A percentile compares a stretch with the other conserved stretches of the same genome.
phyloP scores from a whole-genome alignment of 1,140 invertebrate genomes.

The Venustaconcha ellipsiformis region DNA sequence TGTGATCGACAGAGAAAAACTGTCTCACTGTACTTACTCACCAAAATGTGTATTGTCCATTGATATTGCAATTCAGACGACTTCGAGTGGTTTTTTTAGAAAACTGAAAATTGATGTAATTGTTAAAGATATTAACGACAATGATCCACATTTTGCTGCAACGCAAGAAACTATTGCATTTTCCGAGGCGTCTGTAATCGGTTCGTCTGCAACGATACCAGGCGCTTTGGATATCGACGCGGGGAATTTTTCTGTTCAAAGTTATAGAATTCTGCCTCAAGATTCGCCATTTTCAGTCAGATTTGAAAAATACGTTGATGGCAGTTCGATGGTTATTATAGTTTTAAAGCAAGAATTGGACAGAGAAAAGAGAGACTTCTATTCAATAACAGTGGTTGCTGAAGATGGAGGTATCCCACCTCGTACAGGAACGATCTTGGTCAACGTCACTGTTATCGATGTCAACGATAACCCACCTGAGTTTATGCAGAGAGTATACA shows the following conservation, averaged over 20 bases:
- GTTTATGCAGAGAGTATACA: conserved; percentile 73
- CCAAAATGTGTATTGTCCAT: conserved; percentile 37
- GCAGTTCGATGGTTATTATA: conserved; percentile 73
- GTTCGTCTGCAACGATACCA: conserved; percentile 83
- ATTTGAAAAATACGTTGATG: conserved; percentile 39
- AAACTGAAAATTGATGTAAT: conserved; percentile 76
- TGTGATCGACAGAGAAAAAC: conserved; percentile 35
- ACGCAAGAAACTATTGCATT: conserved; percentile 25
- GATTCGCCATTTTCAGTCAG: conserved; percentile 37
- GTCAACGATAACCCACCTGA: conserved; percentile 60
- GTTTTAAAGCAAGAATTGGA: conserved; percentile 81
- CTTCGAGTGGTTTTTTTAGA: conserved; percentile 46
- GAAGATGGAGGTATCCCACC: conserved; percentile 70
- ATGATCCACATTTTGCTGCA: conserved; percentile 82
- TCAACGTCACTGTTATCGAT: conserved; percentile 72
- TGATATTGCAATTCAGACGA: conserved; percentile 44
- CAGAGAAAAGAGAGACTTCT: conserved; percentile 31
- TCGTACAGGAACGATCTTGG: conserved; percentile 21
- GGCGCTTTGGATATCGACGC: conserved; percentile 75
- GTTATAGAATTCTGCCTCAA: conserved; percentile 28
- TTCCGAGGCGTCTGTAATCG: conserved; percentile 75
- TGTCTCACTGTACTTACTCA: conserved; percentile 34
- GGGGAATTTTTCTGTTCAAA: conserved; percentile 34
- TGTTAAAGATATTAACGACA: conserved; percentile 90
- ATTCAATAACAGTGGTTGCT: conserved; percentile 44